Evolutionary conservation across 2,888 invertebrate genomes (phyloP).

Genomic region (Nomada fucata): DNA sequence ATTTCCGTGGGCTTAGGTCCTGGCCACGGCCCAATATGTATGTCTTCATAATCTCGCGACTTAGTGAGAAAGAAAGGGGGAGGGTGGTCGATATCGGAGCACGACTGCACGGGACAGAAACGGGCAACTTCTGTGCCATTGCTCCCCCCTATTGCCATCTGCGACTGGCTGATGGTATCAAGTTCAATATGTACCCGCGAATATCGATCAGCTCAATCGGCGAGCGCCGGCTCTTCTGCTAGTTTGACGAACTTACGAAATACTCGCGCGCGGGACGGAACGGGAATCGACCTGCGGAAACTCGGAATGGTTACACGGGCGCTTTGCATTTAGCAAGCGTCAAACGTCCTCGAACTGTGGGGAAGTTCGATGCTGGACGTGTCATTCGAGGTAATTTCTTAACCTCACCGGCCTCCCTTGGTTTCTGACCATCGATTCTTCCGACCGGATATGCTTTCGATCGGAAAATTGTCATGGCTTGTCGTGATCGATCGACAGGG

Average conservation of each 20-base stretch:
- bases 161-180: constrained; percentile 15
- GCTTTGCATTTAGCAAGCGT: constrained; percentile 13
- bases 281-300: constrained; percentile 9
- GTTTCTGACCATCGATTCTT: neutral
- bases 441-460: neutral
- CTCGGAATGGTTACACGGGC: constrained; percentile 14
- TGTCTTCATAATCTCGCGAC: constrained; percentile 73
- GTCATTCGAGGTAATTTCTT: constrained; percentile 16
- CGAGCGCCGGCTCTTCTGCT: neutral
- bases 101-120: neutral
- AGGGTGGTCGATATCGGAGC: constrained; percentile 35
- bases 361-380: constrained; percentile 7
- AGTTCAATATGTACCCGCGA: constrained; percentile 3
- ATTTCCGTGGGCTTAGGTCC: constrained; percentile 65
- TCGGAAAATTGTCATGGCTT: neutral
- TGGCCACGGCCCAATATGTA: constrained; percentile 68
- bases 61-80: constrained; percentile 58
- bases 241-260: constrained; percentile 29
- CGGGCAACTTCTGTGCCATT: constrained; percentile 11
- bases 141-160: constrained; percentile 29
- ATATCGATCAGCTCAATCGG: constrained; percentile 13
- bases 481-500: too few relatives aligned
- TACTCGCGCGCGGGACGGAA: neutral
- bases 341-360: neutral
- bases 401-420: neutral